A percentile compares a stretch with the other conserved stretches of the same genome.
These are phyloP conservation scores for Dromas ardeola DNA, from an alignment of 2,113 vertebrate species.

Conservation along the genomic window DNA sequence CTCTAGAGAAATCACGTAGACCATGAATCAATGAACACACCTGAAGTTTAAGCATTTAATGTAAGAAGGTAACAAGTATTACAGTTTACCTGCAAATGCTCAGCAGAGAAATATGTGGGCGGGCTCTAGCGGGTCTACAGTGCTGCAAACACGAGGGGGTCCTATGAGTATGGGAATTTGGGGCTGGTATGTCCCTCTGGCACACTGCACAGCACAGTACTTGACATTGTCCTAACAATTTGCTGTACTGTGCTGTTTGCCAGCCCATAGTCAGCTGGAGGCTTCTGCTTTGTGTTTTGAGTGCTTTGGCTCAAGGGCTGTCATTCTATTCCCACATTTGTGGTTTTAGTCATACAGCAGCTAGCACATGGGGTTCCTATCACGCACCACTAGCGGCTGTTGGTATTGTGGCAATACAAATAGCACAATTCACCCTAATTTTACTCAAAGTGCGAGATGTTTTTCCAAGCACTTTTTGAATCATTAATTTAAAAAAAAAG, in stretches of 20 bases:
- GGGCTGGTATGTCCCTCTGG: neutral
- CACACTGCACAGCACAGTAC: fast-evolving
- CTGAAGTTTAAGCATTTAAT: neutral
- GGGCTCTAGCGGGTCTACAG: neutral
- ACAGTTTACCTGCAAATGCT: neutral
- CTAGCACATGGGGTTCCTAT: neutral
- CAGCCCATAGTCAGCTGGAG: neutral
- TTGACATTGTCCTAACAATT: neutral
- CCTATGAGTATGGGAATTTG: neutral
- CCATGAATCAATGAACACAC: neutral
- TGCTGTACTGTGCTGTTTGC: neutral
- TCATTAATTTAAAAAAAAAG: neutral
- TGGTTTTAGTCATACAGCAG: neutral
- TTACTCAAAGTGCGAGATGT: neutral
- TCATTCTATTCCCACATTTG: neutral
- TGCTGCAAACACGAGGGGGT: neutral
- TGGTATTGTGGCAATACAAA: neutral
- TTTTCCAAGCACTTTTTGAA: neutral
- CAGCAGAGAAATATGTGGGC: neutral
- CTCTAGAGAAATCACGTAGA: neutral
- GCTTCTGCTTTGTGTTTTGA: neutral
- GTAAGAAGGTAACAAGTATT: neutral
- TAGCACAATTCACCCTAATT: neutral
- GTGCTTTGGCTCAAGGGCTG: neutral
- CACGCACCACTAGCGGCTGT: neutral